Evolutionary conservation across 2,113 vertebrate genomes (phyloP).

Genomic region (Cariama cristata): DNA sequence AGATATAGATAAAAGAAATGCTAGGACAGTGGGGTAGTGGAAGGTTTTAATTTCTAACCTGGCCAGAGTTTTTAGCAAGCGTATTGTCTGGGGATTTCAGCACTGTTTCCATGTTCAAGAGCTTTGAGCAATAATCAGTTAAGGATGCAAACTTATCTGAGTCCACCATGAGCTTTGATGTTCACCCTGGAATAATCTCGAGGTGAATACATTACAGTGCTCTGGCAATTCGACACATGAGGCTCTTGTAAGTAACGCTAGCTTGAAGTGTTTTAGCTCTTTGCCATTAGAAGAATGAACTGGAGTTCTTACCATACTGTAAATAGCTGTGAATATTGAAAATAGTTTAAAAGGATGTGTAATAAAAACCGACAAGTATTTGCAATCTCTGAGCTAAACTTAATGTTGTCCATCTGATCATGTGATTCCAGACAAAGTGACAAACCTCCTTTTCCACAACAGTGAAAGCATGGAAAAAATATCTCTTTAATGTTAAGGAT

Average conservation of each 20-base stretch:
- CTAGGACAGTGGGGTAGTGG: background rate
- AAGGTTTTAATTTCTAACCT: background rate
- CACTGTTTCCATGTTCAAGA: background rate
- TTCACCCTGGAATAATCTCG: background rate
- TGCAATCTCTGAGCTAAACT: background rate
- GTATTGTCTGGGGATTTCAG: background rate
- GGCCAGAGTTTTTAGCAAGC: background rate
- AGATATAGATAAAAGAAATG: background rate
- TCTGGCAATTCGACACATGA: background rate
- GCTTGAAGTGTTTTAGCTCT: background rate
- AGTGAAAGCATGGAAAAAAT: fast-evolving
- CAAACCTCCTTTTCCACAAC: background rate
- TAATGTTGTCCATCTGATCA: background rate
- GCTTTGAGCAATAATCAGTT: background rate
- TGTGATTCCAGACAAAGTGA: background rate
- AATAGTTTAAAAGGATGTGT: background rate
- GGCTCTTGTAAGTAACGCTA: background rate
- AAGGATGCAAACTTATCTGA: background rate
- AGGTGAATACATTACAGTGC: background rate
- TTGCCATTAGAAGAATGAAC: background rate
- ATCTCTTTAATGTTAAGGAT: background rate
- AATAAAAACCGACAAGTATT: background rate
- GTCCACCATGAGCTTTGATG: background rate
- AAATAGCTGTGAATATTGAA: background rate
- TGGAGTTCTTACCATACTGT: background rate